Evolutionary conservation across 2,888 invertebrate species (phyloP).

Genomic region (Acronicta leporina): DNA sequence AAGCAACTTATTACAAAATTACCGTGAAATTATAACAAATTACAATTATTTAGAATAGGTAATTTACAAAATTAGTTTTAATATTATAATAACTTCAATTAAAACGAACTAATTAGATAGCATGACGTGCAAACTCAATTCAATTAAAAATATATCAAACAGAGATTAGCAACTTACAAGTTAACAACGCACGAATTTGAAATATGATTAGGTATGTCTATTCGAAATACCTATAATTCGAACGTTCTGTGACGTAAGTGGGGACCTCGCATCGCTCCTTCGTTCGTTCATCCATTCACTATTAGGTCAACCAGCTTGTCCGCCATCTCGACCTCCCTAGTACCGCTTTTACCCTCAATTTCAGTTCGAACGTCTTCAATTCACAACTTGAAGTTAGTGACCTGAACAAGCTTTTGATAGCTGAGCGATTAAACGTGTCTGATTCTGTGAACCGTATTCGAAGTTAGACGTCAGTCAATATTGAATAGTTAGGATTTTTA

Average conservation of each 20-base stretch:
- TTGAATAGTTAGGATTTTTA: conserved; percentile 41
- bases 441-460: conserved; percentile 46
- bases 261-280: conserved; percentile 23
- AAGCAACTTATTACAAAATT: not conserved
- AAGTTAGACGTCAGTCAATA: conserved; percentile 46
- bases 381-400: conserved; percentile 72
- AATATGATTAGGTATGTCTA: not conserved
- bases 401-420: conserved; percentile 78
- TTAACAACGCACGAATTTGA: not conserved
- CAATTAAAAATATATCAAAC: conserved; percentile 23
- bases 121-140: conserved; percentile 16
- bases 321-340: conserved; percentile 58
- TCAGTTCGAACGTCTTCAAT: conserved; percentile 70
- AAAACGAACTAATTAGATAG: conserved; percentile 16
- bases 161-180: no score
- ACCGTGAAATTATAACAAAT: not conserved
- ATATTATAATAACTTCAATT: conserved; percentile 1
- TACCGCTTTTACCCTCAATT: conserved; percentile 70
- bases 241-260: not conserved
- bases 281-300: conserved; percentile 50
- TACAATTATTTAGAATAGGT: not conserved
- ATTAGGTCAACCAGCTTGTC: conserved; percentile 55
- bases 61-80: not conserved
- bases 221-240: not conserved
- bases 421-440: conserved; percentile 71